These are phyloP conservation scores for Anarrhichthys ocellatus DNA, from an alignment of 2,113 vertebrate species.

Conservation along the genomic window DNA sequence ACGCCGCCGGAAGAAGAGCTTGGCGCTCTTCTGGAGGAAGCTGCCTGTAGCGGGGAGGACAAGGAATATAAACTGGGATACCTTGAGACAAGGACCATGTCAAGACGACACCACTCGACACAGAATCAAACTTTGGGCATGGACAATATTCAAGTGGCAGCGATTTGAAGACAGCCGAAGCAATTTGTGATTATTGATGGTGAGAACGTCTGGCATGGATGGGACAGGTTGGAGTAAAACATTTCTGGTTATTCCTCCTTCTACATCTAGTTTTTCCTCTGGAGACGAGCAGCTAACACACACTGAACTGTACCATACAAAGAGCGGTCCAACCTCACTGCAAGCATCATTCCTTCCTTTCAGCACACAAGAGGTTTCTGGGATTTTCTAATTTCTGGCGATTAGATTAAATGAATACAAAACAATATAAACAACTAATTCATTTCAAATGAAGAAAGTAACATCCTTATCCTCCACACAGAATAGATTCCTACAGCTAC, in stretches of 20 bases:
- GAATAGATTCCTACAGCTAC: not conserved
- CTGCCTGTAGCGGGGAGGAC: slow-evolving; percentile 82
- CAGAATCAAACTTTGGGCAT: not conserved
- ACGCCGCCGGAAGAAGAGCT: slow-evolving; percentile 93
- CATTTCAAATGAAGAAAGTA: not conserved
- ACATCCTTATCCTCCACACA: not conserved
- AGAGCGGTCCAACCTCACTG: not conserved
- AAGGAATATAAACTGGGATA: not conserved
- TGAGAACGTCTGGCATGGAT: not conserved
- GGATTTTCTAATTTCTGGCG: not conserved
- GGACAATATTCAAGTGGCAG: not conserved
- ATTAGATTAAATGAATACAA: slow-evolving; percentile 1
- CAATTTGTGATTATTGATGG: not conserved
- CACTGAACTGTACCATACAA: slow-evolving; percentile 7
- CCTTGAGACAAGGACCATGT: not conserved
- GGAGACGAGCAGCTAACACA: not conserved
- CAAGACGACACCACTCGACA: not conserved
- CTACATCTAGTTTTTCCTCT: not conserved
- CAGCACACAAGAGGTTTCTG: not conserved
- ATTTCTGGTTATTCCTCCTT: not conserved
- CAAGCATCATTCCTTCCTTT: slow-evolving; percentile 10
- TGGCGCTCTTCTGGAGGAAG: slow-evolving; percentile 91
- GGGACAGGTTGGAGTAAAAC: not conserved
- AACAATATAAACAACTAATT: not conserved
- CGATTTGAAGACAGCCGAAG: not conserved